phyloP scores from a whole-genome alignment of 2,888 invertebrate genomes.

The Opisthograptis luteolata region DNA sequence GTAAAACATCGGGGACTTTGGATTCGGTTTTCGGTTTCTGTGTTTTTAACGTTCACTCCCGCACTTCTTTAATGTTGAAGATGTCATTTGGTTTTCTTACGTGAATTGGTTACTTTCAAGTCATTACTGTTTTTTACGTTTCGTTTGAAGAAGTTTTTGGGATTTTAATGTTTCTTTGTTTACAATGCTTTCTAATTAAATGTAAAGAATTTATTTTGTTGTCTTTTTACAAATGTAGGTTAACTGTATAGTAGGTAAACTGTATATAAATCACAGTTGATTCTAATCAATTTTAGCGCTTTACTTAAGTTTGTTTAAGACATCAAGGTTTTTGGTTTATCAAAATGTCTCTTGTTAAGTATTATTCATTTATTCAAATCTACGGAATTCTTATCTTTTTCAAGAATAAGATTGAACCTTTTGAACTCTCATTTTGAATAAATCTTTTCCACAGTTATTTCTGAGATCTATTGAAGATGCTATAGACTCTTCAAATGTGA shows the following conservation, averaged over 20 bases:
- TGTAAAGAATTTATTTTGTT: no score
- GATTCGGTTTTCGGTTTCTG: slow-evolving; percentile 47
- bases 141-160: slow-evolving; percentile 1
- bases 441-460: background rate
- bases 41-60: slow-evolving; percentile 33
- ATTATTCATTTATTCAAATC: slow-evolving; percentile 4
- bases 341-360: background rate
- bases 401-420: background rate
- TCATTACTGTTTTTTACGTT: slow-evolving; percentile 5
- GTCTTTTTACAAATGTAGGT: no score
- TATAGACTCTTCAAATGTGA: no score
- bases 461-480: no score
- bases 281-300: background rate
- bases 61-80: slow-evolving; percentile 27
- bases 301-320: background rate
- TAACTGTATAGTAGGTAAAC: no score
- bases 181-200: no score
- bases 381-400: background rate
- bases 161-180: no score
- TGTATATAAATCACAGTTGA: no score
- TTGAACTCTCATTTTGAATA: background rate
- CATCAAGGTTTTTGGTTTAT: slow-evolving; percentile 1
- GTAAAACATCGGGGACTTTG: slow-evolving; percentile 45
- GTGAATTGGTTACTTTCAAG: slow-evolving; percentile 5
- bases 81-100: slow-evolving; percentile 15